phyloP scores from a whole-genome alignment of 2,888 invertebrate species.

The Pseudococcus jackbeardsleyi region DNA sequence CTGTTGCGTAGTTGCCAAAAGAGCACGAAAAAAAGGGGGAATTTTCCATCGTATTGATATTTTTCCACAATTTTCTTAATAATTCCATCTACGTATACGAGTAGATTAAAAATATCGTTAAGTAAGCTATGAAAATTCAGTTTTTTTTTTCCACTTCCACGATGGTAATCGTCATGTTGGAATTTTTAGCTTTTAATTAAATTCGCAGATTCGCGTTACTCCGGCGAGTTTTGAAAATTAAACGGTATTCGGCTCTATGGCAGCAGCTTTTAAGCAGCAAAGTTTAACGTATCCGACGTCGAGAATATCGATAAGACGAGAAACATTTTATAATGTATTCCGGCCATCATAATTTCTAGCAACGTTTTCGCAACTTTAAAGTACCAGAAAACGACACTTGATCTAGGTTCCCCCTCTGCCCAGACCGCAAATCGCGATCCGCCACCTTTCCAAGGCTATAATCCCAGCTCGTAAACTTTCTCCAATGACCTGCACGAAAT shows the following conservation, averaged over 20 bases:
- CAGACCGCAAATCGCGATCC: neutral
- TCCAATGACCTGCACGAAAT: neutral
- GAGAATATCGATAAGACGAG: conserved; percentile 7
- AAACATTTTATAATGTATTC: conserved; percentile 4
- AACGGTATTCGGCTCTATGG: too few relatives aligned
- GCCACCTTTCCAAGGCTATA: neutral
- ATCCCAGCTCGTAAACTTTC: neutral
- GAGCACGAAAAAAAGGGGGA: neutral
- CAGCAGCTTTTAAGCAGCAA: neutral
- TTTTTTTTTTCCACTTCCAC: neutral
- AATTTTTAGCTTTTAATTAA: conserved; percentile 36
- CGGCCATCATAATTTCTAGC: neutral
- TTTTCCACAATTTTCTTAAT: neutral
- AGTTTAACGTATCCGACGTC: conserved; percentile 2
- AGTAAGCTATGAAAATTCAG: neutral
- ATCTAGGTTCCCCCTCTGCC: neutral
- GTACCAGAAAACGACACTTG: neutral
- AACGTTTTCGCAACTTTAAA: neutral
- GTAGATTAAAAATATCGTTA: conserved; percentile 11
- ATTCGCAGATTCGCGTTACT: neutral
- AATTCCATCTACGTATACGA: neutral
- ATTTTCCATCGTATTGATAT: neutral
- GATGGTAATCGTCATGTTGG: neutral
- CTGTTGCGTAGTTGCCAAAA: neutral
- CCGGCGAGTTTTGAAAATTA: neutral